Conservation (phyloP, 1,140 invertebrate genomes). For the Notospermus geniculatus region DNA sequence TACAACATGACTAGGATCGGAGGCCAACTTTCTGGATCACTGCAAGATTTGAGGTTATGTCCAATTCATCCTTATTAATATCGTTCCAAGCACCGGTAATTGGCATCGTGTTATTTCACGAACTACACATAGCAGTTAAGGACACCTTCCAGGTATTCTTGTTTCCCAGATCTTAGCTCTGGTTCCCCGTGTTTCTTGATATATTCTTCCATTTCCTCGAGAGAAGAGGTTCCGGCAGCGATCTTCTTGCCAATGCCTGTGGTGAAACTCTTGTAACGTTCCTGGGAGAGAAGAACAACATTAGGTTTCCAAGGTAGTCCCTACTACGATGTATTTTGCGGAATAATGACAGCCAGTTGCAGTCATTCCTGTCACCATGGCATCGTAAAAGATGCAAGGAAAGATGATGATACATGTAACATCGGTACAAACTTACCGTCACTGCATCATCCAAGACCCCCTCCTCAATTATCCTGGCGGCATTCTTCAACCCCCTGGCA, state of each 20-base stretch:
- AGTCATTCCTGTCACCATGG: background rate
- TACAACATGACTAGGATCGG: no score
- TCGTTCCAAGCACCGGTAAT: no score
- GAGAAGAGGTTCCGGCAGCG: conserved; percentile 58
- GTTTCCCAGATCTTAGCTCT: conserved; percentile 43
- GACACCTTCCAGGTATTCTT: conserved; percentile 58
- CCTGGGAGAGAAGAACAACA: conserved; percentile 39
- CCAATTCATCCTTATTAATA: no score
- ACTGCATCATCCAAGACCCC: conserved; percentile 41
- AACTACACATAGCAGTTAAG: conserved; percentile 55
- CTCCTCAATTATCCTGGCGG: conserved; percentile 58
- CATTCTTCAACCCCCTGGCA: conserved; percentile 61
- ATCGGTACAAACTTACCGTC: conserved; percentile 32
- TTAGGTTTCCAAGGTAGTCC: background rate
- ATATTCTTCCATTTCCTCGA: conserved; percentile 62
- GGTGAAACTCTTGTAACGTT: conserved; percentile 61
- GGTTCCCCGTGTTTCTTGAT: conserved; percentile 53
- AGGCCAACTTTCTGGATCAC: no score
- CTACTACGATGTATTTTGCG: no score
- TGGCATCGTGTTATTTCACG: no score
- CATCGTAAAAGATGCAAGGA: background rate
- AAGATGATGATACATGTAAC: background rate
- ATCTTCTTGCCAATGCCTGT: conserved; percentile 63
- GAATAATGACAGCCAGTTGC: conserved; percentile 1
- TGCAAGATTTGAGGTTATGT: background rate